phyloP scores from a whole-genome alignment of 2,888 invertebrate species.

The Ennomos erosarius region DNA sequence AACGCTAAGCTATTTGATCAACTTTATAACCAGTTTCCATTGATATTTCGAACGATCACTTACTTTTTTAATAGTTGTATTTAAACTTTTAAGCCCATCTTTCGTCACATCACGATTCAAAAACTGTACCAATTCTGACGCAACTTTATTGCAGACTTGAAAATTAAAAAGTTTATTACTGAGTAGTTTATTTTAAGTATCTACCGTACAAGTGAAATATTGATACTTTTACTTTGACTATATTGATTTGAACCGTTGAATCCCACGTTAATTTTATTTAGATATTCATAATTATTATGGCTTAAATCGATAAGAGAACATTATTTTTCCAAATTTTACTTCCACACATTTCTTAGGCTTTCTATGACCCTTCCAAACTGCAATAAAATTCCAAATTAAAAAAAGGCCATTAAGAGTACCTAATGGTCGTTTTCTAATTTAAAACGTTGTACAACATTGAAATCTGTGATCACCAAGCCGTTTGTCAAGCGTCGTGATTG shows the following conservation, averaged over 20 bases:
- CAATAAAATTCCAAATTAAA: no score
- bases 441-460: no score
- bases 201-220: neutral
- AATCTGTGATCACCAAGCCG: no score
- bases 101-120: slow-evolving; percentile 27
- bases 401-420: no score
- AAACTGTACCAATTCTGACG: slow-evolving; percentile 19
- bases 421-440: no score
- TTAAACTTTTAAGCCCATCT: slow-evolving; percentile 27
- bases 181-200: slow-evolving; percentile 14
- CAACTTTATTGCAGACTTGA: slow-evolving; percentile 18
- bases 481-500: no score
- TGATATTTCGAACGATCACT: slow-evolving; percentile 29
- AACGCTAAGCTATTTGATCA: slow-evolving; percentile 52
- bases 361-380: no score
- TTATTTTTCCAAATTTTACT: no score
- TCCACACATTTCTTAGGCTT: no score
- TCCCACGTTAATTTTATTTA: neutral
- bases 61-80: slow-evolving; percentile 29
- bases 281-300: neutral
- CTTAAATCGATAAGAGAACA: no score
- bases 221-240: neutral
- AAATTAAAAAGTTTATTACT: slow-evolving; percentile 9
- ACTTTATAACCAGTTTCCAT: slow-evolving; percentile 37
- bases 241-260: slow-evolving; percentile 1